Conservation (phyloP, 2,888 invertebrate genomes). For the Ophion costatus region DNA sequence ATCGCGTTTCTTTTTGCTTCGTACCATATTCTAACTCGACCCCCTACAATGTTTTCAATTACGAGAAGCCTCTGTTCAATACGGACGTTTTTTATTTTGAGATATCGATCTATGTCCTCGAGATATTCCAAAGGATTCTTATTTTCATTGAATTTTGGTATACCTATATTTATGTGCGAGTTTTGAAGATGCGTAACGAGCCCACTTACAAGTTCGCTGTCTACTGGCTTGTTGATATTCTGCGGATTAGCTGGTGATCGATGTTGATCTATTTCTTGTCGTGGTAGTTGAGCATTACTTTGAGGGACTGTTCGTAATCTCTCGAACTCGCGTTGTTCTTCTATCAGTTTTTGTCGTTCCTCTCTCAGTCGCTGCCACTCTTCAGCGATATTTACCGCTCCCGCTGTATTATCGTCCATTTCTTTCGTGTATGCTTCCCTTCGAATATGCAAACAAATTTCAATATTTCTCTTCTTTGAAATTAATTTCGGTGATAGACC, state of each 20-base stretch:
- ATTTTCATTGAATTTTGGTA: background rate
- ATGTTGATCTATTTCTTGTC: background rate
- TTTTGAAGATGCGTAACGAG: conserved; percentile 2
- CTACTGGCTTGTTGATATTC: background rate
- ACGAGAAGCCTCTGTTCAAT: background rate
- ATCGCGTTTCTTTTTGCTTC: conserved; percentile 5
- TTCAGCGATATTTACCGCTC: background rate
- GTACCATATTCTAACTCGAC: conserved; percentile 46
- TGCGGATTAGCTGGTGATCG: background rate
- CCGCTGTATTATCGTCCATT: background rate
- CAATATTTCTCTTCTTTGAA: background rate
- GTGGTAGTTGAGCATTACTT: background rate
- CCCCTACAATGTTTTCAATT: conserved; percentile 34
- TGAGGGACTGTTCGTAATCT: background rate
- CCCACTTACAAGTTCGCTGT: background rate
- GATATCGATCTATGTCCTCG: conserved; percentile 12
- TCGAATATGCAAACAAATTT: background rate
- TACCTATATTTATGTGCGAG: background rate
- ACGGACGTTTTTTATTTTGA: conserved; percentile 4
- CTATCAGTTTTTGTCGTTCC: background rate
- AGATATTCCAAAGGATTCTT: conserved; percentile 8
- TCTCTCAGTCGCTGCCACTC: background rate
- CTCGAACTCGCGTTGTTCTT: no score
- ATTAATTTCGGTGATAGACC: no score
- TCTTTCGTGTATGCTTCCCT: background rate